These are phyloP conservation scores for Platanista minor DNA, from an alignment of 2,113 vertebrate species.

Conservation along the genomic window DNA sequence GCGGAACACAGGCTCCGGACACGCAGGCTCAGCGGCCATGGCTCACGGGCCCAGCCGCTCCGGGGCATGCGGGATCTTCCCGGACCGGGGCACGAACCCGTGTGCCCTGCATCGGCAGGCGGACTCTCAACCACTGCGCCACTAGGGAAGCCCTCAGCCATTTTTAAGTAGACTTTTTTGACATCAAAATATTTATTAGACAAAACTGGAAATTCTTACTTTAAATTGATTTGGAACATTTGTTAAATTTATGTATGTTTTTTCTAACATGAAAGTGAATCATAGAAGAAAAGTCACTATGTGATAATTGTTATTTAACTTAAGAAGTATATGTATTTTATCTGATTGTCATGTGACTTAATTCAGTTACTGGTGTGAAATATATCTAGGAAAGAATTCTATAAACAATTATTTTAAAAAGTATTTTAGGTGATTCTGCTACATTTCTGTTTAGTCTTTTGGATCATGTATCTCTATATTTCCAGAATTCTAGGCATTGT, in stretches of 20 bases:
- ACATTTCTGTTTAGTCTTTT: slow-evolving; percentile 1
- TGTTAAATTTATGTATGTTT: slow-evolving; percentile 55
- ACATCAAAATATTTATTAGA: slow-evolving; percentile 69
- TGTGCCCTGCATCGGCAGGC: too few species aligned
- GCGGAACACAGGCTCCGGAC: too few species aligned
- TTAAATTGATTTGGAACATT: slow-evolving; percentile 51
- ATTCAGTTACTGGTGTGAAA: slow-evolving; percentile 26
- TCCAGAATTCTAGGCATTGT: slow-evolving; percentile 18
- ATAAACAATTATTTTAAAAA: slow-evolving; percentile 22
- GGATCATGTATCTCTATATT: not conserved
- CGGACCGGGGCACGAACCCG: too few species aligned
- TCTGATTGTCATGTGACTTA: slow-evolving; percentile 31
- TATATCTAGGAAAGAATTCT: slow-evolving; percentile 34
- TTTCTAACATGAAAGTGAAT: slow-evolving; percentile 61
- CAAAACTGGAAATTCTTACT: slow-evolving; percentile 68
- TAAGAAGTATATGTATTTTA: slow-evolving; percentile 7
- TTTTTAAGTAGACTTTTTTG: slow-evolving; percentile 67
- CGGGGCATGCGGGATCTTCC: too few species aligned
- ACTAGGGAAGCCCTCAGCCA: too few species aligned
- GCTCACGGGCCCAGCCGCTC: too few species aligned
- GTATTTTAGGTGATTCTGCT: not conserved
- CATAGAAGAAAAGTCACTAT: slow-evolving; percentile 54
- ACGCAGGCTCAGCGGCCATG: too few species aligned
- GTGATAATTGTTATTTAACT: slow-evolving; percentile 36
- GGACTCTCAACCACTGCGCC: too few species aligned